Evolutionary conservation across 2,797 vertebrate species (phyloP).

Genomic region (Octomys mimax): DNA sequence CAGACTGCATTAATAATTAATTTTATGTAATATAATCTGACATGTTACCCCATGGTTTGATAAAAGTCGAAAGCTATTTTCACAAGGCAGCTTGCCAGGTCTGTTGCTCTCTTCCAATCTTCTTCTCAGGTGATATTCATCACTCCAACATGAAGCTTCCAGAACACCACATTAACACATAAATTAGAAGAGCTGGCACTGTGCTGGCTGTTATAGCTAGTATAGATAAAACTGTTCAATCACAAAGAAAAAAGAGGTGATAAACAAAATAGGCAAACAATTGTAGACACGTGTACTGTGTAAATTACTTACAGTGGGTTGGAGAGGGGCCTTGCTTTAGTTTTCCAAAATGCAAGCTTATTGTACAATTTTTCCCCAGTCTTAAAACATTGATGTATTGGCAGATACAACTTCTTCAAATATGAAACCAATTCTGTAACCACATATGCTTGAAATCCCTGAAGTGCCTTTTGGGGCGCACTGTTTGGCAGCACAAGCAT

Average conservation of each 20-base stretch:
- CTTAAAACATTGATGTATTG: constrained; percentile 59
- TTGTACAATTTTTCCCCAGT: background rate
- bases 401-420: constrained; percentile 65
- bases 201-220: constrained; percentile 68
- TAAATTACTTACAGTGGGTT: constrained; percentile 19
- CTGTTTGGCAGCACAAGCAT: constrained; percentile 54
- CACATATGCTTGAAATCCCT: constrained; percentile 60
- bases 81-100: constrained; percentile 68
- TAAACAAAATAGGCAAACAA: constrained; percentile 67
- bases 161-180: constrained; percentile 68
- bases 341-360: constrained; percentile 65
- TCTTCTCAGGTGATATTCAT: constrained; percentile 83
- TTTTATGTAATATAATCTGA: constrained; percentile 82
- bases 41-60: constrained; percentile 82
- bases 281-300: constrained; percentile 8
- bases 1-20: constrained; percentile 83
- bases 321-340: background rate
- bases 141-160: constrained; percentile 79
- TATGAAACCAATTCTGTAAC: constrained; percentile 77
- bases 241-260: constrained; percentile 50
- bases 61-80: constrained; percentile 81
- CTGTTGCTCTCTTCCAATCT: constrained; percentile 58
- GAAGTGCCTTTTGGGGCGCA: constrained; percentile 74
- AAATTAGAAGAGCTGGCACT: constrained; percentile 56
- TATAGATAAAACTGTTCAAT: constrained; percentile 70